A percentile compares a stretch with the other conserved stretches of the same genome.
Conservation (phyloP, 2,113 vertebrate species). For the Garra rufa region DNA sequence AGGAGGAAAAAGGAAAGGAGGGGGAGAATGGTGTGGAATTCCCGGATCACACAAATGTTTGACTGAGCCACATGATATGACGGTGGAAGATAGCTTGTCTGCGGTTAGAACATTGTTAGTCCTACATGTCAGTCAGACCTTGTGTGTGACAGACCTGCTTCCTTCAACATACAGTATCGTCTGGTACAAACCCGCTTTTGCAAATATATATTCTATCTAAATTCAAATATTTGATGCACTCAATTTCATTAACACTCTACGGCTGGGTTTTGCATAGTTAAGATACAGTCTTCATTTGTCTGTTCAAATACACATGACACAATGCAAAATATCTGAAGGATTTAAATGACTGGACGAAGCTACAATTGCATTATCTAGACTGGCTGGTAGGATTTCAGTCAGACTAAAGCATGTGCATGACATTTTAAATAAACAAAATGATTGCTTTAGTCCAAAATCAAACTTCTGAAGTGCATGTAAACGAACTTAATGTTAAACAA, state of each 20-base stretch:
- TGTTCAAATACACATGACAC: background rate
- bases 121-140: background rate
- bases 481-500: slow-evolving; percentile 5
- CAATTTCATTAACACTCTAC: background rate
- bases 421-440: background rate
- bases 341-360: background rate
- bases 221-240: slow-evolving; percentile 12
- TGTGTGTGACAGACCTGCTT: background rate
- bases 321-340: background rate
- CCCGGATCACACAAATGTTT: slow-evolving; percentile 5
- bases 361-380: background rate
- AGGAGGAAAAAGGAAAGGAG: background rate
- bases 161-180: background rate
- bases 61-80: slow-evolving; percentile 28
- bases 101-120: background rate
- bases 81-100: background rate
- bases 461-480: background rate
- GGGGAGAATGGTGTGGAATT: slow-evolving; percentile 18
- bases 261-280: background rate
- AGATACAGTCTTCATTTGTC: background rate
- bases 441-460: background rate
- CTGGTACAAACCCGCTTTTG: background rate
- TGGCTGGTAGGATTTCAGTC: background rate
- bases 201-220: background rate
- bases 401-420: background rate